Percentiles rank a stretch among this genome's conserved stretches.
phyloP scores from a whole-genome alignment of 1,140 invertebrate species.

The Aphelenchoides avenae region DNA sequence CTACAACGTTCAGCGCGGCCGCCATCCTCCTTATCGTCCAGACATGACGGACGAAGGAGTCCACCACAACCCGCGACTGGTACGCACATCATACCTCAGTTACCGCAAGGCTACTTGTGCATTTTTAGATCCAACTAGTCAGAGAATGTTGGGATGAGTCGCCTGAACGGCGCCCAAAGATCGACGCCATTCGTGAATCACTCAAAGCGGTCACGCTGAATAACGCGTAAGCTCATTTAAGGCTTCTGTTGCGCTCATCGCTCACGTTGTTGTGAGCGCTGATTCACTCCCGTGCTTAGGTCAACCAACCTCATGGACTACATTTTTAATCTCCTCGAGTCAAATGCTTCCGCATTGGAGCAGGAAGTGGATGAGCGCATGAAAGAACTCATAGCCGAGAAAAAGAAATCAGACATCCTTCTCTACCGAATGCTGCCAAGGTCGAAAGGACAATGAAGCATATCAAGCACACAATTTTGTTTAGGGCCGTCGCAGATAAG shows the following conservation, averaged over 20 bases:
- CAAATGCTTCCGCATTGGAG: conserved; percentile 6
- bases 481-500: conserved; percentile 6
- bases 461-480: neutral
- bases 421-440: conserved; percentile 8
- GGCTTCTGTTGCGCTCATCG: conserved; percentile 1
- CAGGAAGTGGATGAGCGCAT: conserved; percentile 6
- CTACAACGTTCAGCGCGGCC: no score
- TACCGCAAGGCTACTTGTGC: neutral
- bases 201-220: neutral
- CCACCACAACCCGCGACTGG: no score
- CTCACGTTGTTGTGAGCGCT: no score
- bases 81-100: no score
- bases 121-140: neutral
- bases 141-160: neutral
- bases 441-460: neutral
- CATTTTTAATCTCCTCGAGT: no score
- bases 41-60: no score
- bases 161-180: conserved; percentile 3
- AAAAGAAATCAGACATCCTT: no score
- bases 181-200: neutral
- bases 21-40: no score
- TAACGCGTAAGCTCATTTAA: conserved; percentile 1
- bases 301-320: no score
- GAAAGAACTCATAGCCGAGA: no score
- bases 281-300: no score